phyloP scores from a whole-genome alignment of 2,888 invertebrate species.

The Drosophila emarginata region DNA sequence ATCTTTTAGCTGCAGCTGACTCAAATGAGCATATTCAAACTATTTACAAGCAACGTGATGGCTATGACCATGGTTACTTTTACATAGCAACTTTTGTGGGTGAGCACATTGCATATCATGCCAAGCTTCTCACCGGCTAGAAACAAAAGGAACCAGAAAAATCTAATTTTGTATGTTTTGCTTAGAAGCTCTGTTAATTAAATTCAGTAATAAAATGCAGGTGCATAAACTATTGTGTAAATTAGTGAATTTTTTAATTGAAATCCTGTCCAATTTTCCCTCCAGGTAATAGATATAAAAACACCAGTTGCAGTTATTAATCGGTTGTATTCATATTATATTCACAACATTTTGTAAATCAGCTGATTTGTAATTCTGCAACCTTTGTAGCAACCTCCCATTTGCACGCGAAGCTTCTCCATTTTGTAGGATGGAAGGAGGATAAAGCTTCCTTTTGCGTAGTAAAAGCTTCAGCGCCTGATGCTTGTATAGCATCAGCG shows the following conservation, averaged over 20 bases:
- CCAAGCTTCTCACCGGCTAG: constrained; percentile 86
- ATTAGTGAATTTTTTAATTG: too few relatives aligned
- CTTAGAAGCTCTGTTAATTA: constrained; percentile 4
- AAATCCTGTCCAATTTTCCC: not conserved
- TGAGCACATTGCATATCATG: constrained; percentile 96
- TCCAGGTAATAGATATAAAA: too few relatives aligned
- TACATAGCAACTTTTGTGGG: constrained; percentile 95
- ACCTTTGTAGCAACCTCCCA: not conserved
- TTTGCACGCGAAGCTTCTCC: not conserved
- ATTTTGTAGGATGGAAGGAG: constrained; percentile 3
- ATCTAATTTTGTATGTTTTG: not conserved
- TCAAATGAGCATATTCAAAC: constrained; percentile 86
- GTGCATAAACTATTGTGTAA: not conserved
- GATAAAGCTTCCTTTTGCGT: constrained; percentile 53
- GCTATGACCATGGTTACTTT: constrained; percentile 97
- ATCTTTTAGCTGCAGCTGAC: constrained; percentile 84
- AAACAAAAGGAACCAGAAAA: not conserved
- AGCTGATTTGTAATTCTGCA: not conserved
- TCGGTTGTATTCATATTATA: too few relatives aligned
- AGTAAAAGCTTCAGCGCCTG: constrained; percentile 59
- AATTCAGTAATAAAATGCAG: constrained; percentile 17
- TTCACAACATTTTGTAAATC: too few relatives aligned
- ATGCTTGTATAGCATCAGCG: not conserved
- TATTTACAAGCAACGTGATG: constrained; percentile 88
- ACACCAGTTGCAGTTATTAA: too few relatives aligned